Evolutionary conservation across 2,113 vertebrate species (phyloP).

Genomic region (Corythoichthys intestinalis): DNA sequence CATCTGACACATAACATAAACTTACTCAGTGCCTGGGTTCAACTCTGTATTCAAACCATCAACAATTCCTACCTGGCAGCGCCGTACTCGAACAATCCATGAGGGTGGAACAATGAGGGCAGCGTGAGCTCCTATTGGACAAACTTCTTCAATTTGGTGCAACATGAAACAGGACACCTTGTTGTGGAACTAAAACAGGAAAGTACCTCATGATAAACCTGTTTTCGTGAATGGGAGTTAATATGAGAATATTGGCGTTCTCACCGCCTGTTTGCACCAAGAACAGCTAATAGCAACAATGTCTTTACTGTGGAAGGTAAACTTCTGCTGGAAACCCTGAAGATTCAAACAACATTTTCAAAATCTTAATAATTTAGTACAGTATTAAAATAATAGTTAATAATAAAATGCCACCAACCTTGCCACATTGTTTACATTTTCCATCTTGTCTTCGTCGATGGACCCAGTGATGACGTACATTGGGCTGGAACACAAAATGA

Average conservation of each 20-base stretch:
- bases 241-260: conserved; percentile 29
- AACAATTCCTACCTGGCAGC: background rate
- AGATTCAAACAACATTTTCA: background rate
- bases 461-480: conserved; percentile 96
- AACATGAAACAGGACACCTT: conserved; percentile 99
- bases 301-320: conserved; percentile 95
- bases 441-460: conserved; percentile 93
- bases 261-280: conserved; percentile 98
- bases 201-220: background rate
- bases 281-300: conserved; percentile 98
- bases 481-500: conserved; percentile 38
- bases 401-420: conserved; percentile 67
- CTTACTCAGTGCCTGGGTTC: background rate
- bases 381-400: too few relatives aligned
- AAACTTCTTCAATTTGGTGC: conserved; percentile 96
- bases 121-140: conserved; percentile 91
- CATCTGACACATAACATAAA: background rate
- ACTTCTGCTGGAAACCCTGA: conserved; percentile 98
- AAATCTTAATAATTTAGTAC: background rate
- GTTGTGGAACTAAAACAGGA: conserved; percentile 88
- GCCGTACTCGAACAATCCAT: conserved; percentile 98
- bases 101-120: conserved; percentile 94
- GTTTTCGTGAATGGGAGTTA: background rate
- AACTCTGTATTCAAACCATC: background rate
- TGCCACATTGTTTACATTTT: conserved; percentile 96